phyloP scores from a whole-genome alignment of 2,888 invertebrate species.

The Apotomis betuletana region DNA sequence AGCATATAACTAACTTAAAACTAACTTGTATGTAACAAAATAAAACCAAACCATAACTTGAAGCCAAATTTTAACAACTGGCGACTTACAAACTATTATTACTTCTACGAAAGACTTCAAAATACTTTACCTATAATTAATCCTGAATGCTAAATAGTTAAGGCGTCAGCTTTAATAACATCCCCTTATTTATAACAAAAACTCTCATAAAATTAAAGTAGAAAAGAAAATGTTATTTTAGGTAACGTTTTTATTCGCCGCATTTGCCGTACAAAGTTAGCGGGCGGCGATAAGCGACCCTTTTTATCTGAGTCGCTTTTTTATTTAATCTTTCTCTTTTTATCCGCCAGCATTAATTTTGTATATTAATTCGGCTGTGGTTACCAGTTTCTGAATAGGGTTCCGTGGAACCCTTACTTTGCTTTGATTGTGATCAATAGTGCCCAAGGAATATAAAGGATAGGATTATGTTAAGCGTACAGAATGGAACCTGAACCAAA shows the following conservation, averaged over 20 bases:
- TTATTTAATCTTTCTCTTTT: conserved; percentile 34
- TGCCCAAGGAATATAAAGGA: not conserved
- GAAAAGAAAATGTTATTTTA: conserved; percentile 32
- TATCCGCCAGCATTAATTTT: conserved; percentile 26
- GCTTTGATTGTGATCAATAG: not conserved
- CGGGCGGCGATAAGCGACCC: conserved; percentile 31
- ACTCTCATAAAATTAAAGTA: conserved; percentile 24
- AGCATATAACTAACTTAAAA: no score
- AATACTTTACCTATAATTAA: no score
- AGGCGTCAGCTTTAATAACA: conserved; percentile 11
- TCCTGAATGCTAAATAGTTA: not conserved
- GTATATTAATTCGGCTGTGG: conserved; percentile 32
- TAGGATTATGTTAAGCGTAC: not conserved
- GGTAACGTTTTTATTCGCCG: conserved; percentile 29
- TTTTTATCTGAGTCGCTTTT: conserved; percentile 31
- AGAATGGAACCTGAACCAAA: no score
- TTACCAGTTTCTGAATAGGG: conserved; percentile 7
- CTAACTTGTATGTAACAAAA: no score
- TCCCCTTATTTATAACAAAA: conserved; percentile 19
- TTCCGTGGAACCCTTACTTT: not conserved
- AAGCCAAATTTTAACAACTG: no score
- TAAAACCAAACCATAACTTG: no score
- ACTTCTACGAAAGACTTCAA: no score
- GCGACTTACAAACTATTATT: no score
- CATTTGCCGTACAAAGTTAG: conserved; percentile 32